phyloP scores from a whole-genome alignment of 2,888 invertebrate species.

The Andricus quercusramuli region DNA sequence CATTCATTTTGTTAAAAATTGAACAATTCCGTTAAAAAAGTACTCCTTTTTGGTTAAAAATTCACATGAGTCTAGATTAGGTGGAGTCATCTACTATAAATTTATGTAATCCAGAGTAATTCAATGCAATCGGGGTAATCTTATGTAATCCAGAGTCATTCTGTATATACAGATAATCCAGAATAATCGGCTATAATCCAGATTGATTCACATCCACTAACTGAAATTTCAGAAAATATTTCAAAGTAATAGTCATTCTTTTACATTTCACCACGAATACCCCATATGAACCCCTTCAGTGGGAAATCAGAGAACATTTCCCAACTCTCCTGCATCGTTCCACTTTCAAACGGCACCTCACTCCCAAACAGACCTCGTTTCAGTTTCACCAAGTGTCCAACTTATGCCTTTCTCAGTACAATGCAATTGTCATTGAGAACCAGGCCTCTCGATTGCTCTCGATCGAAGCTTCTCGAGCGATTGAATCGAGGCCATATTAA shows the following conservation, averaged over 20 bases:
- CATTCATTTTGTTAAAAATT: no score
- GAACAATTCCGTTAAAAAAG: no score
- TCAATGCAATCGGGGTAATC: no score
- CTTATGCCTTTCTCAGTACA: not conserved
- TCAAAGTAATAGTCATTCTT: no score
- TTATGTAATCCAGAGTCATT: not conserved
- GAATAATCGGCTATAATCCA: no score
- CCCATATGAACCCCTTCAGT: not conserved
- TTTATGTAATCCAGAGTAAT: no score
- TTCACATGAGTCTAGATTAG: no score
- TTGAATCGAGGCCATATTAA: constrained; percentile 1
- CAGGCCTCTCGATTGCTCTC: not conserved
- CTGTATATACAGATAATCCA: no score
- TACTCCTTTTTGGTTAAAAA: no score
- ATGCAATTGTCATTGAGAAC: constrained; percentile 31
- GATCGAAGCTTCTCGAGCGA: not conserved
- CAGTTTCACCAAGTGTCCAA: not conserved
- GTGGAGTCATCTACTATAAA: no score
- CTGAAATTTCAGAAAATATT: not conserved
- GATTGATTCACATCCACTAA: no score
- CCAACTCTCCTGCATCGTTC: not conserved
- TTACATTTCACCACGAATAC: not conserved
- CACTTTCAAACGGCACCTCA: not conserved
- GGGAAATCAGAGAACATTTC: not conserved
- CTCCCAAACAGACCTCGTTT: not conserved